These are phyloP conservation scores for Coracias cyanogaster DNA, from an alignment of 2,797 vertebrate species.

Conservation along the genomic window DNA sequence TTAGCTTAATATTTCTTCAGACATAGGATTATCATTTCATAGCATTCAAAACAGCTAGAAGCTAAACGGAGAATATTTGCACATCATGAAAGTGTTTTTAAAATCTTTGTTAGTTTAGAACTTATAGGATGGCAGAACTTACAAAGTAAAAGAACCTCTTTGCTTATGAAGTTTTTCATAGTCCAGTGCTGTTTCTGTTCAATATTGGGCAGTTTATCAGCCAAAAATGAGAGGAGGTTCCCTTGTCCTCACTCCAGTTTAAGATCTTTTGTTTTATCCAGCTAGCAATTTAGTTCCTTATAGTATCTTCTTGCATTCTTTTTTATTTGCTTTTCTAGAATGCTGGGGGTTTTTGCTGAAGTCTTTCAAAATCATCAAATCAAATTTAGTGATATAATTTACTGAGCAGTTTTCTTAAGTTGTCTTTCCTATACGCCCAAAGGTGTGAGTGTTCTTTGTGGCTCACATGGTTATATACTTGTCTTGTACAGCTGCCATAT, in stretches of 20 bases:
- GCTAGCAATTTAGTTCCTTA: not conserved
- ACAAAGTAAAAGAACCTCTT: not conserved
- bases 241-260: not conserved
- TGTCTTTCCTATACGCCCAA: not conserved
- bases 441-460: not conserved
- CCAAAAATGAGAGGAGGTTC: not conserved
- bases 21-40: not conserved
- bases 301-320: not conserved
- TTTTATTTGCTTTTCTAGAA: not conserved
- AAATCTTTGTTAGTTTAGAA: not conserved
- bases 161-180: not conserved
- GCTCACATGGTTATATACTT: not conserved
- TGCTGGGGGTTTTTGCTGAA: not conserved
- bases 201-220: not conserved
- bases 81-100: not conserved
- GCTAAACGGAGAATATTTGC: conserved; percentile 22
- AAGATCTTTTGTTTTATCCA: not conserved
- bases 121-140: not conserved
- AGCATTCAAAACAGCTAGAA: conserved; percentile 45
- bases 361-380: not conserved
- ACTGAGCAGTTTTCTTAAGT: not conserved
- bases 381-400: not conserved
- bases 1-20: conserved; percentile 16
- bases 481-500: not conserved
- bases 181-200: not conserved